Evolutionary conservation across 2,888 invertebrate genomes (phyloP).

Genomic region (Sturmia bella): DNA sequence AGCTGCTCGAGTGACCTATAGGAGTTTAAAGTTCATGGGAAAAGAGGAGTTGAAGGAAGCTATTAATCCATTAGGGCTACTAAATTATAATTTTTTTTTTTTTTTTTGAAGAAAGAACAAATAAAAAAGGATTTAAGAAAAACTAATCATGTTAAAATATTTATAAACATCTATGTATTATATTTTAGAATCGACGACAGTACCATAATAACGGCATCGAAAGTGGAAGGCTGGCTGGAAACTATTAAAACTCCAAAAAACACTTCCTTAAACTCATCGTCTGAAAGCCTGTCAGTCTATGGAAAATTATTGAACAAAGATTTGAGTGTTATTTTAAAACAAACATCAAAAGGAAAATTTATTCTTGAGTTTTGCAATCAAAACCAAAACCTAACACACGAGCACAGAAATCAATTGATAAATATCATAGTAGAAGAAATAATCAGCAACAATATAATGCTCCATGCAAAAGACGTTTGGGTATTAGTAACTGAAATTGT

Average conservation of each 20-base stretch:
- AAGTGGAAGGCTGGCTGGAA: constrained; percentile 37
- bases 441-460: constrained; percentile 25
- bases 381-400: constrained; percentile 41
- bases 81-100: too few relatives aligned
- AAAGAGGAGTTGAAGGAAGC: constrained; percentile 13
- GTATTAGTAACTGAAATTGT: constrained; percentile 41
- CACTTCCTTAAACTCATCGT: constrained; percentile 30
- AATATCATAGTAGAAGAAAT: constrained; percentile 54
- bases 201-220: constrained; percentile 12
- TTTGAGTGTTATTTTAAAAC: constrained; percentile 31
- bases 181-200: constrained; percentile 31
- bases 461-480: constrained; percentile 29
- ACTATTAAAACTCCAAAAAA: constrained; percentile 33
- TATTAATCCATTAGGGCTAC: constrained; percentile 20
- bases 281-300: constrained; percentile 9
- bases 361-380: constrained; percentile 24
- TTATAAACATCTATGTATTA: constrained; percentile 1
- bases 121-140: constrained; percentile 14
- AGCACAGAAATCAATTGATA: constrained; percentile 39
- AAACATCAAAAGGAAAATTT: constrained; percentile 43
- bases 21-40: constrained; percentile 5
- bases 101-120: constrained; percentile 29
- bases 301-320: constrained; percentile 38
- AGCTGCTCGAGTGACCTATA: constrained; percentile 15
- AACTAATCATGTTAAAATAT: constrained; percentile 10